Evolutionary conservation across 1,140 invertebrate genomes (phyloP).

Genomic region (Laodelphax striatellus): DNA sequence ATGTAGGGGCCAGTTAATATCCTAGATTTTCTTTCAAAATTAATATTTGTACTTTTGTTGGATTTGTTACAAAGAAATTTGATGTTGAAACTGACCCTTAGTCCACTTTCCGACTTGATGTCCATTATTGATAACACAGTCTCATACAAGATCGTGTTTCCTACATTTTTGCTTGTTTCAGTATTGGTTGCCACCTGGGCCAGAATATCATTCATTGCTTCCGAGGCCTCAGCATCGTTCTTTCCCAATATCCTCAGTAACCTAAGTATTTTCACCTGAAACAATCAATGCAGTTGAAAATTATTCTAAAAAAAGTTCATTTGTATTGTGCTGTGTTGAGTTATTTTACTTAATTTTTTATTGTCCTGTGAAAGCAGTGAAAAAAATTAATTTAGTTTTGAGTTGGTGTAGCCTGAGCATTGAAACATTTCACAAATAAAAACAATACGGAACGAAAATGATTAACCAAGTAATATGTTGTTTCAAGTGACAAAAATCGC

Average conservation of each 20-base stretch:
- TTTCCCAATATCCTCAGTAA: constrained; percentile 87
- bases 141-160: constrained; percentile 95
- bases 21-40: no score
- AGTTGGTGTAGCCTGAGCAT: no score
- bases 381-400: background rate
- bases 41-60: no score
- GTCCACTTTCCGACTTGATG: constrained; percentile 88
- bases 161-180: constrained; percentile 96
- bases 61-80: no score
- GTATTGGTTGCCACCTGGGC: constrained; percentile 98
- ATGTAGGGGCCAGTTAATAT: no score
- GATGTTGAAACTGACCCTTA: constrained; percentile 47
- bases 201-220: constrained; percentile 99
- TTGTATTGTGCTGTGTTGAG: background rate
- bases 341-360: background rate
- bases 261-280: constrained; percentile 90
- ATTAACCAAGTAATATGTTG: no score
- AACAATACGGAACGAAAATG: no score
- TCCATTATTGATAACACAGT: constrained; percentile 98
- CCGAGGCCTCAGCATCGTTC: constrained; percentile 92
- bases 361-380: background rate
- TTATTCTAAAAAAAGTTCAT: background rate
- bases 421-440: no score
- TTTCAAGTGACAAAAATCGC: no score
- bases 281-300: background rate